These are phyloP conservation scores for Drosophila kuntzei DNA, from an alignment of 2,888 invertebrate genomes.

Conservation along the genomic window DNA sequence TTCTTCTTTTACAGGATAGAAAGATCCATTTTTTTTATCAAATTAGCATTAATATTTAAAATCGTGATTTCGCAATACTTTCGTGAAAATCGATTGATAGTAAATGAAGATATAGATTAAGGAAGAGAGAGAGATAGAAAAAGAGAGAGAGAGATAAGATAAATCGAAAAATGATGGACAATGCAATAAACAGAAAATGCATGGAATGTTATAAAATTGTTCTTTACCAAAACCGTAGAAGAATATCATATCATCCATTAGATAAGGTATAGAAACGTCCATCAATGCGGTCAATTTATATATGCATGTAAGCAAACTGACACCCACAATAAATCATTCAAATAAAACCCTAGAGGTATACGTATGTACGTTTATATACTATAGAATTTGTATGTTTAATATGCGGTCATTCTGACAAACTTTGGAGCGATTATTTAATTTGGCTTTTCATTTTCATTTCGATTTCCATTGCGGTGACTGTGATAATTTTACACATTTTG, in stretches of 20 bases:
- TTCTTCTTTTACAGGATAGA: too few relatives aligned
- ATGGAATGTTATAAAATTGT: neutral
- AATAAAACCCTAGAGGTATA: conserved; percentile 3
- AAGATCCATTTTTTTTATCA: too few relatives aligned
- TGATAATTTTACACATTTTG: conserved; percentile 34
- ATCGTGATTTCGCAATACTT: too few relatives aligned
- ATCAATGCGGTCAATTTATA: conserved; percentile 23
- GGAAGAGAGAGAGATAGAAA: too few relatives aligned
- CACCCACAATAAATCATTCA: conserved; percentile 25
- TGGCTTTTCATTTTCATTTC: conserved; percentile 33
- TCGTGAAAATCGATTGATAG: too few relatives aligned
- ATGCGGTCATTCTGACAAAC: conserved; percentile 39
- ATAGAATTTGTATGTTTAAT: conserved; percentile 20
- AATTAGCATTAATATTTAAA: too few relatives aligned
- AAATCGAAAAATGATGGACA: neutral
- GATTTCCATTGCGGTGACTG: conserved; percentile 39
- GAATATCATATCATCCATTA: too few relatives aligned
- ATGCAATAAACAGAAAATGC: neutral
- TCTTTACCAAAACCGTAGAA: neutral
- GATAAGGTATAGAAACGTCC: conserved; percentile 27
- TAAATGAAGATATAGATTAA: too few relatives aligned
- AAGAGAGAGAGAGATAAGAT: neutral
- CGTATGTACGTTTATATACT: neutral
- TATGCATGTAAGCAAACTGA: conserved; percentile 23
- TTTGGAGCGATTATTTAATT: conserved; percentile 44